Evolutionary conservation across 2,113 vertebrate species (phyloP).

Genomic region (Chamaetylas fuelleborni): DNA sequence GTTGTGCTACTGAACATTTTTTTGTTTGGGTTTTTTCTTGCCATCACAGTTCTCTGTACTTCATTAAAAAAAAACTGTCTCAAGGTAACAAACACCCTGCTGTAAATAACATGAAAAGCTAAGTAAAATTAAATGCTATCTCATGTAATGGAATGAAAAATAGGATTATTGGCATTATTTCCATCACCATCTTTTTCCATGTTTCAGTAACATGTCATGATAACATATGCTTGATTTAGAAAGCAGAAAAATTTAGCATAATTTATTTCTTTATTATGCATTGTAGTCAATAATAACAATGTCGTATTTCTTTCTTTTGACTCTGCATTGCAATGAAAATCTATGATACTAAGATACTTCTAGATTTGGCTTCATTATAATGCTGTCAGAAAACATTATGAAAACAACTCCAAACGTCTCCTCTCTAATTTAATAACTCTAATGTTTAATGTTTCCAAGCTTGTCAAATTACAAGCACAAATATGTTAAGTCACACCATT

Average conservation of each 20-base stretch:
- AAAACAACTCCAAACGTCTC: constrained; percentile 29
- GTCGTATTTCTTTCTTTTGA: constrained; percentile 27
- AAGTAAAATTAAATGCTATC: neutral
- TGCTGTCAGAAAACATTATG: constrained; percentile 32
- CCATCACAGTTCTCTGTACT: constrained; percentile 34
- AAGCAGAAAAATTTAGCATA: neutral
- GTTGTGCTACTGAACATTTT: constrained; percentile 24
- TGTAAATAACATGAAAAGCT: neutral
- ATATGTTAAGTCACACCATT: neutral
- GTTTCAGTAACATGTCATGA: neutral
- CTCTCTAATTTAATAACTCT: constrained; percentile 1
- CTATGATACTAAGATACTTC: neutral
- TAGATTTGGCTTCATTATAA: constrained; percentile 41
- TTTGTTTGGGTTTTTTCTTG: neutral
- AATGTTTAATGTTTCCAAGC: constrained; percentile 3
- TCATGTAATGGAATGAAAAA: neutral
- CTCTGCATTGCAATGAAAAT: constrained; percentile 30
- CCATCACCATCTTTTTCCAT: neutral
- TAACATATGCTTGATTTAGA: neutral
- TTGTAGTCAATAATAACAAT: constrained; percentile 25
- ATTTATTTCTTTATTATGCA: constrained; percentile 29
- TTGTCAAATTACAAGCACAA: constrained; percentile 47
- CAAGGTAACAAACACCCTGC: constrained; percentile 47
- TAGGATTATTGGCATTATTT: neutral
- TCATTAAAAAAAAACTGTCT: neutral